Percentiles rank a stretch among this genome's conserved stretches.
These are phyloP conservation scores for Tretioscincus oriximinensis DNA, from an alignment of 2,113 vertebrate genomes.

Conservation along the genomic window DNA sequence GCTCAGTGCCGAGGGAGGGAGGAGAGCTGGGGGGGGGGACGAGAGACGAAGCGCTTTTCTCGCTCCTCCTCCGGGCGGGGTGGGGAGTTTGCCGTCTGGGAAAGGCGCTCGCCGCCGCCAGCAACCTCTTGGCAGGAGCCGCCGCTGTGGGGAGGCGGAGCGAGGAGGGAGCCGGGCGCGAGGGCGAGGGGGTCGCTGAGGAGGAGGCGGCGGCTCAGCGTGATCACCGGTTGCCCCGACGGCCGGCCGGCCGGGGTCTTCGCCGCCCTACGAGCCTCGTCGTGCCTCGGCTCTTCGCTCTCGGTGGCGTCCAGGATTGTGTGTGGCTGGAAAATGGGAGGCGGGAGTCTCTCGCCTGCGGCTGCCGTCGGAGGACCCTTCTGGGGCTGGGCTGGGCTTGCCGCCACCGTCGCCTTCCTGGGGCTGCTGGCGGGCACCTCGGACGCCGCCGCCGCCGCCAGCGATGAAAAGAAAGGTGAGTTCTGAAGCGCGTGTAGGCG, in stretches of 20 bases:
- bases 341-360: not conserved
- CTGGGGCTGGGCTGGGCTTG: not conserved
- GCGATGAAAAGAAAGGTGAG: conserved; percentile 37
- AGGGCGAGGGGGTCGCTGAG: not conserved
- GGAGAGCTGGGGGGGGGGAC: not conserved
- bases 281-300: not conserved
- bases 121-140: not conserved
- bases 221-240: no score
- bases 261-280: no score
- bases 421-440: not conserved
- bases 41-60: not conserved
- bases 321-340: conserved; percentile 20
- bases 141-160: not conserved
- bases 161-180: not conserved
- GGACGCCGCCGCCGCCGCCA: not conserved
- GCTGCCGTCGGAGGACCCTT: conserved; percentile 29
- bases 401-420: conserved; percentile 22
- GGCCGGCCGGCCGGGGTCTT: no score
- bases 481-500: not conserved
- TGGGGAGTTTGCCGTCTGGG: not conserved
- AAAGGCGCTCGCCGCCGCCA: not conserved
- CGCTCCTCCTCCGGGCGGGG: not conserved
- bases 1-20: conserved; percentile 33
- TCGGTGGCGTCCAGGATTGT: not conserved
- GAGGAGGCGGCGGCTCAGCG: not conserved